These are phyloP conservation scores for Heliconius hermathena DNA, from an alignment of 1,140 invertebrate species.

Conservation along the genomic window DNA sequence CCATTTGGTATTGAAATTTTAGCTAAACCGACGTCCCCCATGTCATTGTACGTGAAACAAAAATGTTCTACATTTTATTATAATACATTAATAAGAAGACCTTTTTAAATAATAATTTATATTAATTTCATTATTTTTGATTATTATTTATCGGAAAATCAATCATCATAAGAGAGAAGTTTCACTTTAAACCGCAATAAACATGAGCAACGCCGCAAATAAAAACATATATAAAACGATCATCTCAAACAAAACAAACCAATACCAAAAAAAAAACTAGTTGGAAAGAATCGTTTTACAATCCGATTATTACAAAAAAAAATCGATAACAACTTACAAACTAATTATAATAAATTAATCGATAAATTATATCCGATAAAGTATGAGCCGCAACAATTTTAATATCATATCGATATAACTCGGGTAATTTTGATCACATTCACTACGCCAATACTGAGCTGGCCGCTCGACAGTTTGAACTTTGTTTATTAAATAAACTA, in stretches of 20 bases:
- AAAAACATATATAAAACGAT: conserved; percentile 51
- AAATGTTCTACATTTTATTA: neutral
- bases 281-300: conserved; percentile 45
- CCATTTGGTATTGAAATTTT: conserved; percentile 46
- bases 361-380: conserved; percentile 64
- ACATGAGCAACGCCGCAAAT: conserved; percentile 44
- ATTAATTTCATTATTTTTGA: neutral
- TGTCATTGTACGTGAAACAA: conserved; percentile 4
- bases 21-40: conserved; percentile 41
- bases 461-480: conserved; percentile 12
- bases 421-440: conserved; percentile 50
- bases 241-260: conserved; percentile 50
- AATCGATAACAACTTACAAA: conserved; percentile 63
- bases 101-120: neutral
- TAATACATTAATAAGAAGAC: neutral
- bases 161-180: neutral
- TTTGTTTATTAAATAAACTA: conserved; percentile 34
- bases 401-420: conserved; percentile 79
- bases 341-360: conserved; percentile 76
- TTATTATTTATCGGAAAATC: neutral
- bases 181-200: neutral
- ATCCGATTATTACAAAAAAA: conserved; percentile 49
- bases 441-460: neutral
- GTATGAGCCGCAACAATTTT: conserved; percentile 77
- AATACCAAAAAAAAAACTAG: conserved; percentile 38